These are phyloP conservation scores for Styela clava DNA, from an alignment of 23 tunicate species.

Conservation along the genomic window DNA sequence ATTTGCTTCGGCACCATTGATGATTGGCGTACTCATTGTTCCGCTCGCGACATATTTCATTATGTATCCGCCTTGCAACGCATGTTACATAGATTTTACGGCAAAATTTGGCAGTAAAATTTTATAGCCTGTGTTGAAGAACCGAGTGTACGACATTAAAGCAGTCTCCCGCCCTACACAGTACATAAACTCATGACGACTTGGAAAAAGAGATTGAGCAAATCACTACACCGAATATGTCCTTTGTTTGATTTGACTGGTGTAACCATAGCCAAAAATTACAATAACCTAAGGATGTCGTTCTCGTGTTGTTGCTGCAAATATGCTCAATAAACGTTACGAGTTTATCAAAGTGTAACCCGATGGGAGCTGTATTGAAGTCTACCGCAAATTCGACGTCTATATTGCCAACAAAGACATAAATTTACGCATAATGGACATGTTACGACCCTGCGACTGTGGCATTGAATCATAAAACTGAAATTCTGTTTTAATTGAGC, in stretches of 20 bases:
- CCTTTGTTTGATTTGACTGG: background rate
- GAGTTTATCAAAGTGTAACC: background rate
- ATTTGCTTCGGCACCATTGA: background rate
- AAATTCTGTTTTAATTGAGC: background rate
- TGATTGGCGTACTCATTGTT: background rate
- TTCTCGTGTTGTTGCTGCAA: background rate
- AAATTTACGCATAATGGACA: background rate
- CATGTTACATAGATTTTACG: conserved; percentile 17
- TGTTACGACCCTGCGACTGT: background rate
- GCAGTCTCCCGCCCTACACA: conserved; percentile 25
- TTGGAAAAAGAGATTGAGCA: background rate
- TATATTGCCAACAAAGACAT: background rate
- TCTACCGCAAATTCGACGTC: background rate
- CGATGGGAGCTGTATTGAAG: background rate
- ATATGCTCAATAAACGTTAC: background rate
- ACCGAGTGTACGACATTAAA: conserved; percentile 17
- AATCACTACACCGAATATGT: conserved; percentile 6
- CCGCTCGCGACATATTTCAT: conserved; percentile 27
- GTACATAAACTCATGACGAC: background rate
- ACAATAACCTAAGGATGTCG: background rate
- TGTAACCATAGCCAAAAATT: background rate
- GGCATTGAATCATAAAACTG: background rate
- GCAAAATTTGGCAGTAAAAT: conserved; percentile 21
- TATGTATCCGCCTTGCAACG: background rate
- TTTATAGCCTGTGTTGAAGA: conserved; percentile 17